Percentiles rank a stretch among this genome's conserved stretches.
Evolutionary conservation across 2,797 vertebrate genomes (phyloP).

Genomic region (Crotalus adamanteus): DNA sequence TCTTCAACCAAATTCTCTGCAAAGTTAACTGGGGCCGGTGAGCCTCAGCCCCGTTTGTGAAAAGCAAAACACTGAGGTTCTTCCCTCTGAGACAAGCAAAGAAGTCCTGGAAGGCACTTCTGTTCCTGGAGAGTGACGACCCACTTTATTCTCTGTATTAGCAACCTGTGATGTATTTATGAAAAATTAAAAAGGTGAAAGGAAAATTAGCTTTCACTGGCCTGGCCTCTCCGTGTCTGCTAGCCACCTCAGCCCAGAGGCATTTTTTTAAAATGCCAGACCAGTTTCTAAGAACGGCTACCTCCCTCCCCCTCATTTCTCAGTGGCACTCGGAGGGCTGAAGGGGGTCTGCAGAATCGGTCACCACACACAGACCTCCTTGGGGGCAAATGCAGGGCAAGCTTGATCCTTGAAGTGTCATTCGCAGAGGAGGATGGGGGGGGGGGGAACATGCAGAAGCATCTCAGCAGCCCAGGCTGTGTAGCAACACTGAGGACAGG

Average conservation of each 20-base stretch:
- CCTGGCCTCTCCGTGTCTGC: background rate
- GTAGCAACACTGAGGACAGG: background rate
- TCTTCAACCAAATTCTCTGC: background rate
- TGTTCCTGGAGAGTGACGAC: rapidly evolving
- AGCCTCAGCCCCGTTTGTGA: background rate
- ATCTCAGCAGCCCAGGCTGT: background rate
- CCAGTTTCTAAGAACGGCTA: background rate
- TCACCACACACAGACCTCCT: background rate
- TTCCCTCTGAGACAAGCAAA: background rate
- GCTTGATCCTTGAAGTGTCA: background rate
- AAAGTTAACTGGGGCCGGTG: background rate
- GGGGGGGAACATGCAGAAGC: no score
- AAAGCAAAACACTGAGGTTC: no score
- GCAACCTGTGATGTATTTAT: background rate
- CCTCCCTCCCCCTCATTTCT: background rate
- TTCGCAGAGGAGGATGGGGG: background rate
- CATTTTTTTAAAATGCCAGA: background rate
- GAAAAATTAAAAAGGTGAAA: background rate
- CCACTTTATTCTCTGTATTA: background rate
- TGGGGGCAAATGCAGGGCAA: background rate
- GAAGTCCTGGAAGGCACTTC: background rate
- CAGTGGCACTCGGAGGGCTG: background rate
- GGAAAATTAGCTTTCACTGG: background rate
- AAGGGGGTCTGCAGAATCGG: background rate
- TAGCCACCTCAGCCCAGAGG: background rate